phyloP scores from a whole-genome alignment of 2,888 invertebrate genomes.

The Actias luna region DNA sequence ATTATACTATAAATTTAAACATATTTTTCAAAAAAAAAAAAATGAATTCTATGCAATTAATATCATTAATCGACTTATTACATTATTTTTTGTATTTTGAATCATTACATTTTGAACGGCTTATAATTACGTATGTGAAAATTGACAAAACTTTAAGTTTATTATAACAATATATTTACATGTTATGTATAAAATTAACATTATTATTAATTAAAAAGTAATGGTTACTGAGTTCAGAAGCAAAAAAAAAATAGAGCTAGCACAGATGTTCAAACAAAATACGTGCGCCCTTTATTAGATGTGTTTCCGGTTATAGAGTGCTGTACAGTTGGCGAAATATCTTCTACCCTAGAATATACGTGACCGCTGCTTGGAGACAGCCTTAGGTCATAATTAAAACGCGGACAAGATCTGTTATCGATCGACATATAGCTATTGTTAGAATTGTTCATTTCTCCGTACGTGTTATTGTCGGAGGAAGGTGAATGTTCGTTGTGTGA shows the following conservation, averaged over 20 bases:
- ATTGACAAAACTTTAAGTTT: constrained; percentile 63
- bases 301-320: constrained; percentile 61
- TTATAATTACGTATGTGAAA: constrained; percentile 70
- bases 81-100: constrained; percentile 29
- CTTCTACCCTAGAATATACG: constrained; percentile 78
- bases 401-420: constrained; percentile 79
- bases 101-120: constrained; percentile 40
- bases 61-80: not conserved
- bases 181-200: constrained; percentile 35
- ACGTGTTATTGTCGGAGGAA: constrained; percentile 81
- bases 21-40: constrained; percentile 29
- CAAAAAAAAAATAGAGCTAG: constrained; percentile 30
- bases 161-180: constrained; percentile 54
- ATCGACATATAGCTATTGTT: constrained; percentile 87
- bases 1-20: constrained; percentile 66
- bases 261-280: constrained; percentile 65
- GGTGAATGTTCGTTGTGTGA: constrained; percentile 83
- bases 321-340: constrained; percentile 71
- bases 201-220: constrained; percentile 39
- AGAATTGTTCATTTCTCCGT: constrained; percentile 84
- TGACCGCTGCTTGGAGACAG: constrained; percentile 77
- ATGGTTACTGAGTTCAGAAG: constrained; percentile 40
- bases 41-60: constrained; percentile 30
- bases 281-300: constrained; percentile 71
- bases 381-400: constrained; percentile 81